phyloP scores from a whole-genome alignment of 2,888 invertebrate species.

The Penaeus monodon region DNA sequence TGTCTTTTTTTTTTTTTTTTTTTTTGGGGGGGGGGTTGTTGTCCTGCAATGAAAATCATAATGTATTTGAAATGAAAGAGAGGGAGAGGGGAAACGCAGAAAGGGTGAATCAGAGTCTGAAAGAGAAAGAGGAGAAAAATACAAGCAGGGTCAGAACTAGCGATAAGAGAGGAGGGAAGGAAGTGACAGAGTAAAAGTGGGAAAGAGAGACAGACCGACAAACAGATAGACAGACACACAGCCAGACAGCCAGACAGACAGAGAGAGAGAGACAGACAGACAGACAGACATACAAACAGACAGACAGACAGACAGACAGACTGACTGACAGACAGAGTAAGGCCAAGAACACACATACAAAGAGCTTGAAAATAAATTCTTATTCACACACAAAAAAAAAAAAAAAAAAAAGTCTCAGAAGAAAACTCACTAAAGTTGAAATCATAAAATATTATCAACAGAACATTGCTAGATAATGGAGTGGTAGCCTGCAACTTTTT shows the following conservation, averaged over 20 bases:
- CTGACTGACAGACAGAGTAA: no score
- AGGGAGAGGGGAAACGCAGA: neutral
- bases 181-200: neutral
- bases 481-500: no score
- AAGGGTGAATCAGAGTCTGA: constrained; percentile 13
- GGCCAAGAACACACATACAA: no score
- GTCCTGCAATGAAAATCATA: neutral
- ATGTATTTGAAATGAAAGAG: constrained; percentile 11
- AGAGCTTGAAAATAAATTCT: no score
- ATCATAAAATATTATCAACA: no score
- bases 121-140: constrained; percentile 18
- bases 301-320: no score
- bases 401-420: no score
- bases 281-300: no score
- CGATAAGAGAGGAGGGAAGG: neutral
- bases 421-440: no score
- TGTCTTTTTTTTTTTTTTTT: neutral
- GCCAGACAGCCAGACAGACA: neutral
- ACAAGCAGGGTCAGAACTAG: neutral
- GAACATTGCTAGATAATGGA: no score
- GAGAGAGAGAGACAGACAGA: no score
- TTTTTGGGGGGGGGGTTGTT: neutral
- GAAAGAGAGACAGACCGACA: neutral
- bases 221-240: neutral
- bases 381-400: no score